Conservation (phyloP, 2,113 vertebrate genomes). For the Zosterops hypoxanthus region DNA sequence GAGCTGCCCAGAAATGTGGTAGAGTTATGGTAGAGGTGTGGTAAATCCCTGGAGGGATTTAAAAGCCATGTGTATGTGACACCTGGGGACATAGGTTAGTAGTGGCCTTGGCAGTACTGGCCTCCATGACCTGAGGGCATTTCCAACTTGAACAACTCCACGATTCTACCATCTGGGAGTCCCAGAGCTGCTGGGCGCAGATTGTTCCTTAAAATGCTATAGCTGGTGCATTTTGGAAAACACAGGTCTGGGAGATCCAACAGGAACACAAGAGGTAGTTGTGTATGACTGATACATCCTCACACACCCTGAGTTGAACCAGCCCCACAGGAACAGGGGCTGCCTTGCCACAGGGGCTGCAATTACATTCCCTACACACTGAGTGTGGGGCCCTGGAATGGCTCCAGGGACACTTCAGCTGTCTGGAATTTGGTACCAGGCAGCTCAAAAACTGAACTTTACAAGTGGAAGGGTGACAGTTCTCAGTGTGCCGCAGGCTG, state of each 20-base stretch:
- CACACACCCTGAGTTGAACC: fast-evolving
- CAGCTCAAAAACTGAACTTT: background rate
- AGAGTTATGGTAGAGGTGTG: too few species aligned
- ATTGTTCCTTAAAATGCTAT: fast-evolving
- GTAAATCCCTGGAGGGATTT: background rate
- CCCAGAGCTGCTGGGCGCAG: background rate
- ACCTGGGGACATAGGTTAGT: background rate
- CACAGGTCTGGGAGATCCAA: background rate
- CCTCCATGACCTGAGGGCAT: background rate
- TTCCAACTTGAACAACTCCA: background rate
- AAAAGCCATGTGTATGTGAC: background rate
- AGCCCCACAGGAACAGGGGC: fast-evolving
- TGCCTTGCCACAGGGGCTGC: too few species aligned
- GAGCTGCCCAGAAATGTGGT: background rate
- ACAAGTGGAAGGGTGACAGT: background rate
- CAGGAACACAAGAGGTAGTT: fast-evolving
- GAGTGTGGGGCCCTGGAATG: fast-evolving
- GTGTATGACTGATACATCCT: fast-evolving
- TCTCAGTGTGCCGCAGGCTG: fast-evolving
- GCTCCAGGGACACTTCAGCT: background rate
- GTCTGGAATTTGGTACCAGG: background rate
- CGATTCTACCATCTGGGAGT: fast-evolving
- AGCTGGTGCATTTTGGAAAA: background rate
- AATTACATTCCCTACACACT: fast-evolving
- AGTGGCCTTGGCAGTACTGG: background rate